Evolutionary conservation across 2,797 vertebrate species (phyloP), one percentile per base, ranked within the genome.

Genomic region (Bufotes viridis): DNA sequence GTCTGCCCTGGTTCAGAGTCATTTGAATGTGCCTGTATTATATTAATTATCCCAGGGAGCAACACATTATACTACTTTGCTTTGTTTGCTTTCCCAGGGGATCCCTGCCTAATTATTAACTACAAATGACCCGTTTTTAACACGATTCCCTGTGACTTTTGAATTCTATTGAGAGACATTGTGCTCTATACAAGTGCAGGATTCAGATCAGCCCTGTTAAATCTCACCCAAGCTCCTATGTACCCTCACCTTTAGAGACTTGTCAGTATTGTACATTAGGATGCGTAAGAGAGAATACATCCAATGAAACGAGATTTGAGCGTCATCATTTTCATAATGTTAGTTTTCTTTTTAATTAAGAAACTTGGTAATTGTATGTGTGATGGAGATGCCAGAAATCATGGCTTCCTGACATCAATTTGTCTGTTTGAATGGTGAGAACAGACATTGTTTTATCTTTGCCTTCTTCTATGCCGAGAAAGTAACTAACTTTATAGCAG

Each of bases 401-500:
- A 81, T 85, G 60, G 26, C 89, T 83, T 79, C 29, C 7, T 78
- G 74, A 75, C 81, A 80, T 85, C 65, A 2, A 0, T 61, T 81
- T 85, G 26, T 0, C 0, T 18, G 1, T 81, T 65, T 69, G 57
- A 90, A 61, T 83, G 20, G 69, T 14, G 22, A 80, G n/a, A 60
- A 51, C 58, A 81, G 82, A 72, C 82, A 81, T 90, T 0, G 0
- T 84, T 87, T 90, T 90, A 87, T 74, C 82, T 90, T 91, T 11
- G 88, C 90, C 88, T 89, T 90, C 90, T 91, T 91, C 91, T 91
- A 18, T 51, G 14, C 72, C 85, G 76, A 93, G 90, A 92, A 87
- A 87, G 82, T 76, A 81, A 93, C 91, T 88, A 92, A 94, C 92
- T 92, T 93, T 92, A 92, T 93, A 93, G 92, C 91, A 92, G 91